Percentiles rank a stretch among this genome's conserved stretches.
phyloP scores from a whole-genome alignment of 2,797 vertebrate genomes.

The Artibeus jamaicensis region DNA sequence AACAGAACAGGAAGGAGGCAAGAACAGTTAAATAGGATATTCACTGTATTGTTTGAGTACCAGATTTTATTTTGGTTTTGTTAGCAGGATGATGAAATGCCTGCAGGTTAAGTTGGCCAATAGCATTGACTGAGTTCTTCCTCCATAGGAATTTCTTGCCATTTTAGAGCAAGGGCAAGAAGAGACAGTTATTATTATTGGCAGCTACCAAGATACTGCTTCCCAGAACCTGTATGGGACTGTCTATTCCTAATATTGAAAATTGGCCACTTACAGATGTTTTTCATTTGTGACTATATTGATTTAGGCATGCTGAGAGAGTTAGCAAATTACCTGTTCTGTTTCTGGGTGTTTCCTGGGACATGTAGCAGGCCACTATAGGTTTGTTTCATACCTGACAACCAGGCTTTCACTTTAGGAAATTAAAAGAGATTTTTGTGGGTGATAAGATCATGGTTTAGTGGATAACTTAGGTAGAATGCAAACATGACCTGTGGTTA shows the following conservation, averaged over 20 bases:
- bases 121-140: neutral
- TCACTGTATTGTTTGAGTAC: neutral
- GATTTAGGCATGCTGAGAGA: slow-evolving; percentile 18
- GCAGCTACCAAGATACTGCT: neutral
- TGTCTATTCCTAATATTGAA: neutral
- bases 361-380: slow-evolving; percentile 17
- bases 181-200: neutral
- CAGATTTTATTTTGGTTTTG: slow-evolving; percentile 41
- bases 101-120: neutral
- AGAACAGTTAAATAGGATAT: neutral
- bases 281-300: slow-evolving; percentile 2
- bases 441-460: neutral
- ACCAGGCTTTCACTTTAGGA: slow-evolving; percentile 51
- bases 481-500: neutral
- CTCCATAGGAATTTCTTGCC: neutral
- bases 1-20: neutral
- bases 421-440: slow-evolving; percentile 24
- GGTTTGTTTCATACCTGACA: slow-evolving; percentile 42
- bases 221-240: neutral
- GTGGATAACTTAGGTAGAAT: neutral
- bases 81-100: neutral
- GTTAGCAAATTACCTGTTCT: slow-evolving; percentile 27
- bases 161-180: neutral
- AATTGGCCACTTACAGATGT: neutral
- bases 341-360: slow-evolving; percentile 45